phyloP scores from a whole-genome alignment of 2,888 invertebrate species.

The Sphaeridia pumilis region DNA sequence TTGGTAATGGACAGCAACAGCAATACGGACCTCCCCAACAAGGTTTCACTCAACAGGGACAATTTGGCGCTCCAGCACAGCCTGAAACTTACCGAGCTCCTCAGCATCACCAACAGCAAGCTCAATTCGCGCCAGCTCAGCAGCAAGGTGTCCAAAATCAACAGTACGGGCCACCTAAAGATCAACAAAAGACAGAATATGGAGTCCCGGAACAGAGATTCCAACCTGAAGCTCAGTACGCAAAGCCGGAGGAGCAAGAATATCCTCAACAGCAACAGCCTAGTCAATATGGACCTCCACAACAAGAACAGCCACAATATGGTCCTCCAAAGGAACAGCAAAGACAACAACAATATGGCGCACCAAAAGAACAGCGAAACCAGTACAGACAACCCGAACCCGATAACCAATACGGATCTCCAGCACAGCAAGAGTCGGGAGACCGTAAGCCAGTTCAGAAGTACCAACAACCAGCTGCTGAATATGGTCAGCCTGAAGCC shows the following conservation, averaged over 20 bases:
- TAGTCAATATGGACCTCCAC: background rate
- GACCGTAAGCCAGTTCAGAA: background rate
- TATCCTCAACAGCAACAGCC: background rate
- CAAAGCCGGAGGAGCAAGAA: background rate
- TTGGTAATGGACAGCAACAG: constrained; percentile 1
- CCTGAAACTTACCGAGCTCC: background rate
- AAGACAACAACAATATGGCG: background rate
- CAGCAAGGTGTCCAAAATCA: background rate
- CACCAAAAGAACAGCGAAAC: background rate
- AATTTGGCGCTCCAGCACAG: background rate
- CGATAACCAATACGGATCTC: background rate
- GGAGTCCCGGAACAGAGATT: background rate
- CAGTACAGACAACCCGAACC: background rate
- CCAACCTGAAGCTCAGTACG: background rate
- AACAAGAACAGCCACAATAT: constrained; percentile 7
- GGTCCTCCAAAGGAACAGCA: background rate
- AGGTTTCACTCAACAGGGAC: background rate
- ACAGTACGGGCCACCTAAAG: background rate
- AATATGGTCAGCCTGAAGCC: too few relatives aligned
- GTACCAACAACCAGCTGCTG: too few relatives aligned
- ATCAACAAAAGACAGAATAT: background rate
- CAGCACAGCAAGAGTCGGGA: background rate
- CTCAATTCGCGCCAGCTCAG: background rate
- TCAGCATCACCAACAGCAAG: background rate
- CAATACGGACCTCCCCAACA: background rate